Base-by-base conservation (phyloP, 1,140 invertebrate genomes). In the Chrysoperla carnea region DNA sequence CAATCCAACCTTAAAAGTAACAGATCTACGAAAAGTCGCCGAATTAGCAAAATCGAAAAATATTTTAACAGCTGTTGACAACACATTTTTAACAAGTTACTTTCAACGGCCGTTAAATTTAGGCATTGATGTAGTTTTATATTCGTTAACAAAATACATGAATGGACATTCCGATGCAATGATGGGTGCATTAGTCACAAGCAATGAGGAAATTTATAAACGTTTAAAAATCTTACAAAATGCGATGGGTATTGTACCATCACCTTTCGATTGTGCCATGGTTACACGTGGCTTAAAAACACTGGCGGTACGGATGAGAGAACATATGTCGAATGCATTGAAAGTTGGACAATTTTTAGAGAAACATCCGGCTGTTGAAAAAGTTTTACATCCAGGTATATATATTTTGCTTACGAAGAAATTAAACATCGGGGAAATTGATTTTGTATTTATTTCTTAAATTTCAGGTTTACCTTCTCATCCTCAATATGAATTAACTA, bases 91-190 rank as follows among this genome's bases (percentile, higher is more conserved):
- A 42, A 91, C 91, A 6, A 73, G 90, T n/a, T 96, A 94, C 58
- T 85, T 93, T 45, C 92, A 96, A 79, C 71, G 78, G 47, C 95
- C 95, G 4, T 61, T 99, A 23, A 73, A 78, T 13, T 66, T 95
- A 23, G 95, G 95, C 8, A 93, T 87, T 3, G 93, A 99, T 64
- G 70, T 97, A 38, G 79, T 84, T 1, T 63, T 90, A 48, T 94
- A 98, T 65, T 99, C 94, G 0, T 52, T 95, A 23, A 96, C 93
- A 0, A 99, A 99, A 63, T 99, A 97, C 55, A 92, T 98, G 77
- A 98, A 98, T 63, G 95, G 94, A 0, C 94, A 99, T 62, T 84
- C 87, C 1, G 95, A 99, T 68, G 84, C 96, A 36, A 79, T 99
- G 1, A 98, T 99, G 95, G 95, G 95, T 5, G 81, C 84, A 7